A percentile compares a stretch with the other conserved stretches of the same genome.
These are phyloP conservation scores for Micrastur ruficollis DNA, from an alignment of 2,797 vertebrate species.

Conservation along the genomic window DNA sequence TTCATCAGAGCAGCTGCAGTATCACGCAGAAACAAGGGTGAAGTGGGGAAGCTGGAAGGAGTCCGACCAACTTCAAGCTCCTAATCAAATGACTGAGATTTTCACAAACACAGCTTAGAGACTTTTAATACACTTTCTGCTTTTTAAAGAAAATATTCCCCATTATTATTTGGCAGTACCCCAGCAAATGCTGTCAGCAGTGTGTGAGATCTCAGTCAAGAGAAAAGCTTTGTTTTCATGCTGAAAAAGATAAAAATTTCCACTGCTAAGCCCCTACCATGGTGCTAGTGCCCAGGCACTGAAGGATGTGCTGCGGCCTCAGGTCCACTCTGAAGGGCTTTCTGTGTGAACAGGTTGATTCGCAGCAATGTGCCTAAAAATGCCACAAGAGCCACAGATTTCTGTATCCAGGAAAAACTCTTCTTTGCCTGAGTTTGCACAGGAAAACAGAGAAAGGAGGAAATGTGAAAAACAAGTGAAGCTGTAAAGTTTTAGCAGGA, in stretches of 20 bases:
- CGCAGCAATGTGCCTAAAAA: background rate
- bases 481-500: background rate
- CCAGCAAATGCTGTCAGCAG: background rate
- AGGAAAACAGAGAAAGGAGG: background rate
- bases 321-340: background rate
- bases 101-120: background rate
- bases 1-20: slow-evolving; percentile 40
- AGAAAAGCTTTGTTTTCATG: background rate
- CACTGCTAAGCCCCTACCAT: background rate
- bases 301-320: background rate
- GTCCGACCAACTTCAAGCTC: background rate
- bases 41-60: background rate
- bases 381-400: background rate
- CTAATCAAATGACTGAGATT: background rate
- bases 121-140: background rate
- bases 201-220: background rate
- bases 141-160: background rate
- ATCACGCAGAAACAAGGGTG: background rate
- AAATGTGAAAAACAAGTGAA: background rate
- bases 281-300: background rate
- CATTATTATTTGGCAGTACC: background rate
- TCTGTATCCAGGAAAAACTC: background rate
- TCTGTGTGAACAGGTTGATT: background rate
- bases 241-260: background rate
- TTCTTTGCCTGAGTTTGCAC: background rate